These are phyloP conservation scores for Phengaris arion DNA, from an alignment of 2,888 invertebrate genomes.

Conservation along the genomic window DNA sequence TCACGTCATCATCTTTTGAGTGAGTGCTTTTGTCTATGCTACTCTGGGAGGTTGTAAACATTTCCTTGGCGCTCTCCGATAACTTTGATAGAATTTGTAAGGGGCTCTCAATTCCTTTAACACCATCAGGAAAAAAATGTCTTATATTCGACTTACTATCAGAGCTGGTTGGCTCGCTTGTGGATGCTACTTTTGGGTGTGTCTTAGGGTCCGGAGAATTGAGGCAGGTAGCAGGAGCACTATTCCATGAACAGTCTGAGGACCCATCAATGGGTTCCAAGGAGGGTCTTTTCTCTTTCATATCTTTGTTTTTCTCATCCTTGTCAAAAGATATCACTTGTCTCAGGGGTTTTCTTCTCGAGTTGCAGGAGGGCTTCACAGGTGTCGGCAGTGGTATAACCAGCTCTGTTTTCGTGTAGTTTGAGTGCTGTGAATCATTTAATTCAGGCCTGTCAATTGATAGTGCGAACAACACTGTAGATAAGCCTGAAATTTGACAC, in stretches of 20 bases:
- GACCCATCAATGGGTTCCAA: constrained; percentile 43
- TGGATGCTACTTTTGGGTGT: constrained; percentile 55
- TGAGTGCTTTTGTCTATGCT: constrained; percentile 66
- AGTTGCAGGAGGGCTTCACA: constrained; percentile 68
- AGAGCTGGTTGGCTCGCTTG: constrained; percentile 70
- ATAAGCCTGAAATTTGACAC: constrained; percentile 82
- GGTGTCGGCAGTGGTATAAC: constrained; percentile 85
- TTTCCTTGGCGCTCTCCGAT: constrained; percentile 75
- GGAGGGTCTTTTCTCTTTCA: constrained; percentile 45
- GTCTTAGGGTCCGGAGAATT: constrained; percentile 78
- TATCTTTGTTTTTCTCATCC: constrained; percentile 53
- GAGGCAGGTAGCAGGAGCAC: constrained; percentile 82
- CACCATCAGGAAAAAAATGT: constrained; percentile 73
- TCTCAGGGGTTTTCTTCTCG: constrained; percentile 66
- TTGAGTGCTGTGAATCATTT: constrained; percentile 79
- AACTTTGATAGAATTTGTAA: constrained; percentile 70
- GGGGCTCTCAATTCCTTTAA: constrained; percentile 68
- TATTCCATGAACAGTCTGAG: constrained; percentile 64
- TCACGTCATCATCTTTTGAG: constrained; percentile 66
- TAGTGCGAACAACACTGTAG: constrained; percentile 94
- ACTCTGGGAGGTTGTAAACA: constrained; percentile 66
- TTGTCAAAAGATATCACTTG: constrained; percentile 77
- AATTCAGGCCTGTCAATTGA: constrained; percentile 92
- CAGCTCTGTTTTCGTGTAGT: constrained; percentile 80
- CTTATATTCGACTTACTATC: constrained; percentile 63